Percentiles rank a stretch among this genome's conserved stretches.
Conservation (phyloP, 2,888 invertebrate genomes). For the Theodoxus fluviatilis region DNA sequence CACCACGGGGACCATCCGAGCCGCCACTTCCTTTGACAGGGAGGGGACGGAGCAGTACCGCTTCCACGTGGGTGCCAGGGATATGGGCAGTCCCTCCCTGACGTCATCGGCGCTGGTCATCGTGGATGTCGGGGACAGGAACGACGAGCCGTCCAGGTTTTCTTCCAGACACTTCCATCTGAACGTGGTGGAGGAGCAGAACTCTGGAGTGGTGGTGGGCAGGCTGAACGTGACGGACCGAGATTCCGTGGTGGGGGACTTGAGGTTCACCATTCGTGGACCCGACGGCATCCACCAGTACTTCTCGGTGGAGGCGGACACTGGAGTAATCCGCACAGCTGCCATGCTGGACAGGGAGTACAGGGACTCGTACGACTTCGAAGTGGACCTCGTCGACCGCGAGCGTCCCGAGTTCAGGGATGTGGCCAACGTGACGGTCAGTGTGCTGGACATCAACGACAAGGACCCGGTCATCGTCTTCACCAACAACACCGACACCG, state of each 20-base stretch:
- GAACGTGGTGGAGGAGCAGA: constrained; percentile 31
- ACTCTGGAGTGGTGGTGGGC: constrained; percentile 30
- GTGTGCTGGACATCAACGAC: constrained; percentile 46
- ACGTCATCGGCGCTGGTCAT: constrained; percentile 89
- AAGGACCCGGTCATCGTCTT: constrained; percentile 44
- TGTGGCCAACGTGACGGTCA: constrained; percentile 39
- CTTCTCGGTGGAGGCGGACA: constrained; percentile 34
- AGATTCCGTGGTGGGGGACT: constrained; percentile 27
- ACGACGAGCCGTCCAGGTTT: constrained; percentile 71
- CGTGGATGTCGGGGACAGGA: constrained; percentile 92
- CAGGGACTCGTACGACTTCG: constrained; percentile 29
- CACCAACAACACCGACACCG: constrained; percentile 42
- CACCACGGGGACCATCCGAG: constrained; percentile 38
- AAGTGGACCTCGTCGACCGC: constrained; percentile 35
- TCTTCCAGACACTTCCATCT: constrained; percentile 31
- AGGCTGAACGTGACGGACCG: constrained; percentile 33
- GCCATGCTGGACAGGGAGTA: constrained; percentile 31
- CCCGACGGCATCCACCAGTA: no score
- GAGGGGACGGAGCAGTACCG: constrained; percentile 77
- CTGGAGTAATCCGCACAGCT: constrained; percentile 33
- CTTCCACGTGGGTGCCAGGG: constrained; percentile 83
- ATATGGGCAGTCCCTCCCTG: constrained; percentile 72
- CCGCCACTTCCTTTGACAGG: constrained; percentile 41
- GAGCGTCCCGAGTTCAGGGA: constrained; percentile 31
- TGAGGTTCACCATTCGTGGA: no score